Percentiles rank a stretch among this genome's conserved stretches.
phyloP scores from a whole-genome alignment of 2,113 vertebrate genomes.

The Mungos mungo region DNA sequence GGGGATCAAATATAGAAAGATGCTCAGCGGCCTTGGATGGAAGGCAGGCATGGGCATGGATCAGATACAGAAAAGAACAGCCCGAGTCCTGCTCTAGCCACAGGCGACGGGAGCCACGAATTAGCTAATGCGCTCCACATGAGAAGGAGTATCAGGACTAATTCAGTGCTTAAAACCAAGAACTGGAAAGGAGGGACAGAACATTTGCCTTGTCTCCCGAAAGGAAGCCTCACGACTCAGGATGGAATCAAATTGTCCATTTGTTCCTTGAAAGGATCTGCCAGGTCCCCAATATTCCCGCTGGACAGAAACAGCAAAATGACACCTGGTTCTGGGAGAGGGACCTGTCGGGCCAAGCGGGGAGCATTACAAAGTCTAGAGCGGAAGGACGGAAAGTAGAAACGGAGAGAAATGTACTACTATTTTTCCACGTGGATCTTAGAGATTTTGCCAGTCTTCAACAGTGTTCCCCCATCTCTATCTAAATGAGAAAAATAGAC shows the following conservation, averaged over 20 bases:
- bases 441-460: neutral
- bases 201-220: neutral
- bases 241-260: neutral
- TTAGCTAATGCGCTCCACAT: neutral
- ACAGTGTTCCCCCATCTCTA: neutral
- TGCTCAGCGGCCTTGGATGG: neutral
- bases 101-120: neutral
- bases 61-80: neutral
- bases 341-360: neutral
- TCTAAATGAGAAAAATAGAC: neutral
- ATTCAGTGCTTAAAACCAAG: neutral
- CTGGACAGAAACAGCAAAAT: neutral
- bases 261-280: neutral
- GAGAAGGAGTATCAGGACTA: neutral
- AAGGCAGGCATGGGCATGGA: neutral
- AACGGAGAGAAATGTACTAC: neutral
- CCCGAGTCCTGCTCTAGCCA: neutral
- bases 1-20: neutral
- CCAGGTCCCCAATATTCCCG: neutral
- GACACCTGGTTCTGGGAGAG: neutral
- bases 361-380: neutral
- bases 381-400: neutral
- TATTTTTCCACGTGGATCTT: too few relatives aligned
- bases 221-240: neutral
- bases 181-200: neutral